Evolutionary conservation across 2,888 invertebrate species (phyloP), one percentile per base, ranked within the genome.

Genomic region (Cosmia trapezina): DNA sequence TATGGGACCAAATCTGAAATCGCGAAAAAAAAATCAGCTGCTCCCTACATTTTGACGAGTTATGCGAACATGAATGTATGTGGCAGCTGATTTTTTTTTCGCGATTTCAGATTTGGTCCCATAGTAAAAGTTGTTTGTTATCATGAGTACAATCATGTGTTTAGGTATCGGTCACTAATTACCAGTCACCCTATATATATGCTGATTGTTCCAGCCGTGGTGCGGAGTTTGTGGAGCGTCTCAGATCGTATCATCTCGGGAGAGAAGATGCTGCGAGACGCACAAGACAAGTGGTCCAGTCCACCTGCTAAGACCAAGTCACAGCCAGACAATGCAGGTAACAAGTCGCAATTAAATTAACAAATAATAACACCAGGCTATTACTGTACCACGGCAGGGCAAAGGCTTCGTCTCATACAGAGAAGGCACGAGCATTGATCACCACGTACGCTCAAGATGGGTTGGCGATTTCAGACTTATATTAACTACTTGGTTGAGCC

Each of bases 201-300:
- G 28, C 0, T 43, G 9, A 14, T 64, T 28, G n/a, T 66, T 84
- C 0, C 85, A 96, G 96, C 91, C 2, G 92, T 95, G 5, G 94
- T 96, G 0, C 92, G 93, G 0, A 92, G 91, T 69, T 83, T 96
- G 51, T 96, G 96, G 96, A 84, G 85, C 28, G 94, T 95, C 41
- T 93, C 94, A 0, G 96, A 96, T 83, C 91, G 93, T 49, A 90
- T 96, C 1, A 93, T 95, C 66, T 80, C 87, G 0, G 96, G 94
- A 0, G 96, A 96, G 90, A 94, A 95, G 87, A 93, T 96, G 93
- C 86, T 96, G n/a, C 89, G 95, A 3, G 96, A 96, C 73, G 95
- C 95, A 0, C 94, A 94, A 62, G 96, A 96, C 73, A 92, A 91
- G 81, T 94, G 94, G 93, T 90, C 95, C 77, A 89, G 89, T 22